Base-by-base conservation (phyloP, 2,797 vertebrate species). In the Bryconaethiops microstoma region DNA sequence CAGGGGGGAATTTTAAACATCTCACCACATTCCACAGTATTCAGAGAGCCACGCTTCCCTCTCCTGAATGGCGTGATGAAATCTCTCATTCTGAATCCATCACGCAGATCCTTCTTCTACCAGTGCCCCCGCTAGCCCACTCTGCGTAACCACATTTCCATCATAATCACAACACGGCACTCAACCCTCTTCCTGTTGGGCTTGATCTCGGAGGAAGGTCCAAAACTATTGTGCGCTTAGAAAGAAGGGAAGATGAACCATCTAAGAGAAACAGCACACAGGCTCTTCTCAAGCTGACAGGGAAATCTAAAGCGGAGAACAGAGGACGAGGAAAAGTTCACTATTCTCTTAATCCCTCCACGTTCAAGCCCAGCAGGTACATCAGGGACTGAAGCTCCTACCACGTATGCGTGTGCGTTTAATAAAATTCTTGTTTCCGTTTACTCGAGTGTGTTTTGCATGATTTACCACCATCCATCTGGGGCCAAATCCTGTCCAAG, bases 241-340 rank as follows among this genome's bases (percentile, higher is more conserved):
- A 82, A 84, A 81, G 74, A 76, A 54, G 71, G 69, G 65, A 70
- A 73, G 59, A 83, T 16, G 69, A 83, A 71, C 70, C 42, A 45
- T 67, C 25, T 64, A 16, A 59, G 59, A 60, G 55, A 73, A 77
- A 29, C 60, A 60, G 76, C 70, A 12, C 54, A 75, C 74, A 82
- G 67, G 54, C 63, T 74, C 55, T 60, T 71, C 63, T 60, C 67
- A 83, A 79, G 78, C 62, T 45, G 78, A n/a, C 40, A 71, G 81
- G 85, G 59, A 88, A 87, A 86, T 72, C 48, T 40, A 65, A 42
- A 35, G 55, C 25, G 57, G 63, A 42, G 57, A 45, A 25, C 63
- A 78, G 29, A 48, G 39, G 3, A 25, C 4, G 67, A 45, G 57
- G n/a, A 48, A 78, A 81, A 68, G 64, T 81, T 65, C 62, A 14